Evolutionary conservation across 2,797 vertebrate genomes (phyloP).

Genomic region (Simalia tracyae): DNA sequence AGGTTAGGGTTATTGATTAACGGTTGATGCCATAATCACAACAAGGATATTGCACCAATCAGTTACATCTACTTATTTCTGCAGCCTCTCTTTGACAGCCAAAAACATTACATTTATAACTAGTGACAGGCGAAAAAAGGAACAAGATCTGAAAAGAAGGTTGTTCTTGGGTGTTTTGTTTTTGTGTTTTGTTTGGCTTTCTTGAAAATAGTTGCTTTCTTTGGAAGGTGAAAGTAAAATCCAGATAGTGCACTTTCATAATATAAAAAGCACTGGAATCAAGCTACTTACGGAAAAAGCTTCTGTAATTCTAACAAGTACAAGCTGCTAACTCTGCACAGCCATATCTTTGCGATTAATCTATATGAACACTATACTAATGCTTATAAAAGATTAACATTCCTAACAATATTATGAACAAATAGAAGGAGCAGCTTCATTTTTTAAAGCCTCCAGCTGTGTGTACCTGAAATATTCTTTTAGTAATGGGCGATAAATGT

Average conservation of each 20-base stretch:
- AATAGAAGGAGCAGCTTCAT: constrained; percentile 54
- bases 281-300: background rate
- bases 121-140: background rate
- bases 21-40: no score
- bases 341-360: constrained; percentile 9
- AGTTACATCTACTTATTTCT: no score
- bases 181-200: background rate
- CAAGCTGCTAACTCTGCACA: background rate
- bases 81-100: no score
- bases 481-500: constrained; percentile 43
- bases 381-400: constrained; percentile 20
- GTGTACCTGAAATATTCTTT: constrained; percentile 48
- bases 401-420: constrained; percentile 35
- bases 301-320: background rate
- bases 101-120: background rate
- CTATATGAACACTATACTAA: constrained; percentile 31
- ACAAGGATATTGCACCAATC: no score
- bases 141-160: background rate
- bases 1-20: background rate
- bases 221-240: background rate
- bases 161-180: background rate
- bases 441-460: constrained; percentile 42
- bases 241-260: constrained; percentile 17
- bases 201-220: constrained; percentile 4
- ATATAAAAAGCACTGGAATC: background rate